phyloP scores from a whole-genome alignment of 2,113 vertebrate species.

The Larimichthys crocea region DNA sequence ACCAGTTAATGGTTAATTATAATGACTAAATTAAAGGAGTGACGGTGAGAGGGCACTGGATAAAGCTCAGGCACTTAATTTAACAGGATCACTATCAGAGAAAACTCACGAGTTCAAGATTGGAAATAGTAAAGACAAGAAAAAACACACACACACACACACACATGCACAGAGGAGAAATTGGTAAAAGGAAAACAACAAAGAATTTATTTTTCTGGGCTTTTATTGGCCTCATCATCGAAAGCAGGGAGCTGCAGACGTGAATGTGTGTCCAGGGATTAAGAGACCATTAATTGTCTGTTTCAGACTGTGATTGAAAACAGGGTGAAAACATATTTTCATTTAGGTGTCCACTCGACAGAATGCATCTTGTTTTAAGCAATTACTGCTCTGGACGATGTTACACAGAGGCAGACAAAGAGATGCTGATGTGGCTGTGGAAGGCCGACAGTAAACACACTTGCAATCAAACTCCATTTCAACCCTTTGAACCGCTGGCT shows the following conservation, averaged over 20 bases:
- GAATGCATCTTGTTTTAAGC: slow-evolving; percentile 39
- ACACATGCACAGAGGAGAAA: neutral
- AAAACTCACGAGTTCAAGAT: slow-evolving; percentile 88
- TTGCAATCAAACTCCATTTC: slow-evolving; percentile 25
- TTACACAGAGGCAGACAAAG: slow-evolving; percentile 46
- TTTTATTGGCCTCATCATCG: slow-evolving; percentile 29
- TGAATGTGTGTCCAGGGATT: slow-evolving; percentile 24
- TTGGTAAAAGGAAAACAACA: slow-evolving; percentile 32
- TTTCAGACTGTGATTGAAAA: slow-evolving; percentile 49
- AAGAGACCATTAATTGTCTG: slow-evolving; percentile 53
- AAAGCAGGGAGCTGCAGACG: neutral
- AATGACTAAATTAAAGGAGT: slow-evolving; percentile 99
- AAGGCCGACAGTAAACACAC: slow-evolving; percentile 5
- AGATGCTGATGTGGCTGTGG: slow-evolving; percentile 26
- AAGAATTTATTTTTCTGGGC: slow-evolving; percentile 32
- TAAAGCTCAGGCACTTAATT: slow-evolving; percentile 94
- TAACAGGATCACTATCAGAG: slow-evolving; percentile 89
- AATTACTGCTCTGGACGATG: slow-evolving; percentile 37
- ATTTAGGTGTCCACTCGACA: slow-evolving; percentile 37
- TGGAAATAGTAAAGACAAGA: slow-evolving; percentile 70
- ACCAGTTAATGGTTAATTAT: slow-evolving; percentile 99
- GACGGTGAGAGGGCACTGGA: slow-evolving; percentile 89
- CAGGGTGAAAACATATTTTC: slow-evolving; percentile 61
- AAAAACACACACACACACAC: neutral
- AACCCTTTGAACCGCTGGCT: neutral